Evolutionary conservation across 2,797 vertebrate genomes (phyloP), one percentile per base, ranked within the genome.

Genomic region (Macropus fuliginosus): DNA sequence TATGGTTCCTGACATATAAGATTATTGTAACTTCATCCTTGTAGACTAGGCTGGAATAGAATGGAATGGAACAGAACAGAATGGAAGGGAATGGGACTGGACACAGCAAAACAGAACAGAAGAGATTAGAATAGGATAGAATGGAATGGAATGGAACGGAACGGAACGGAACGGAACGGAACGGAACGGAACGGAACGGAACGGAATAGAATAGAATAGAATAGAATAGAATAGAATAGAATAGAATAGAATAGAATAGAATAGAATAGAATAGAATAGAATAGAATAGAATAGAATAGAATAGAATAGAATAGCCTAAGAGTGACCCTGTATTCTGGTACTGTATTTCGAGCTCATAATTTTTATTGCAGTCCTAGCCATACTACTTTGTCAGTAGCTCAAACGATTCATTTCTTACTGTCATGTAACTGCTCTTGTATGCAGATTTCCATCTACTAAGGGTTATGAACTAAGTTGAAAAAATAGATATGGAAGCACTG

Each of bases 101-200:
- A 56, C 3, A 27, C 21, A 56, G 24, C 0, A 27, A 21, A 56
- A 56, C 0, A 27, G 56, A 56, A 56, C 3, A 27, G 56, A 56
- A 56, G 1, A 27, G 56, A 56, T 24, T 12, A 27, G 56, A 56
- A 56, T 12, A 27, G 56, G 24, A 27, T 12, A 1, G 56, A 56
- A 27, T 12, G 5, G 56, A 56, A 56, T 12, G 5, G 56, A 56
- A 56, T 12, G 5, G 56, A 56, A 56, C 1, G 5, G 56, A 56
- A 56, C 0, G 10, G 56, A 16, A 55, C 1, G 1, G 55, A 16
- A 55, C 1, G 1, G 55, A 16, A 18, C 0, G 0, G 5, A 16
- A 18, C 1, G 1, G 55, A 16, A 18, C 2, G 1, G 56, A 24
- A 56, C 6, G 0, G 56, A 6, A 56, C 5, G 0, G 24, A 27